These are phyloP conservation scores for Podarcis siculus DNA, from an alignment of 2,797 vertebrate genomes.

Conservation along the genomic window DNA sequence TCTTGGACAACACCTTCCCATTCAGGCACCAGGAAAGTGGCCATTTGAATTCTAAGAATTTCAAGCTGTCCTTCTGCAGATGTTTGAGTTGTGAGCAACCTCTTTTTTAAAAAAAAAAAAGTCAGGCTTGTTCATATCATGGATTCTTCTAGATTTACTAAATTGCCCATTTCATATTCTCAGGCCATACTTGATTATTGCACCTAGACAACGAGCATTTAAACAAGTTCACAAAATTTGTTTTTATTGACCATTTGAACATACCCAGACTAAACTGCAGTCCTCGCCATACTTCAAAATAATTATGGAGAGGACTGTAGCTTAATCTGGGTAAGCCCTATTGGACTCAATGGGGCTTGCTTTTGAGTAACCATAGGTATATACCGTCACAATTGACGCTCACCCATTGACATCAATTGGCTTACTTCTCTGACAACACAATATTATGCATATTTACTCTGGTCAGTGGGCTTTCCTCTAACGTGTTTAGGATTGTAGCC, in stretches of 20 bases:
- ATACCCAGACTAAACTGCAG: not conserved
- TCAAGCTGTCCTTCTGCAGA: not conserved
- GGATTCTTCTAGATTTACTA: not conserved
- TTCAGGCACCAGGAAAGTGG: slow-evolving; percentile 22
- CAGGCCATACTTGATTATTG: not conserved
- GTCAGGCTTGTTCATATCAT: not conserved
- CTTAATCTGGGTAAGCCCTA: not conserved
- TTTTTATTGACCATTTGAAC: slow-evolving; percentile 1
- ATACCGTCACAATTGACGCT: not conserved
- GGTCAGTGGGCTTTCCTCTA: not conserved
- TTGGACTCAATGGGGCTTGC: not conserved
- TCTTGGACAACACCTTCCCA: slow-evolving; percentile 23
- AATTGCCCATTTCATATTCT: not conserved
- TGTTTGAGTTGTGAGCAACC: not conserved
- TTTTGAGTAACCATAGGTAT: not conserved
- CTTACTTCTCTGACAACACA: not conserved
- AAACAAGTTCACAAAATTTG: not conserved
- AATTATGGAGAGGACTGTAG: no score
- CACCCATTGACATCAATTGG: not conserved
- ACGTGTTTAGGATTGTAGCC: not conserved
- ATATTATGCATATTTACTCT: not conserved
- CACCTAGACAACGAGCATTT: no score
- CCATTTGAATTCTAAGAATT: slow-evolving; percentile 40
- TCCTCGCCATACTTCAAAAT: not conserved
- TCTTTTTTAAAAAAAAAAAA: no score